A percentile compares a stretch with the other conserved stretches of the same genome.
Evolutionary conservation across 2,797 vertebrate species (phyloP).

Genomic region (Sarcoramphus papa): DNA sequence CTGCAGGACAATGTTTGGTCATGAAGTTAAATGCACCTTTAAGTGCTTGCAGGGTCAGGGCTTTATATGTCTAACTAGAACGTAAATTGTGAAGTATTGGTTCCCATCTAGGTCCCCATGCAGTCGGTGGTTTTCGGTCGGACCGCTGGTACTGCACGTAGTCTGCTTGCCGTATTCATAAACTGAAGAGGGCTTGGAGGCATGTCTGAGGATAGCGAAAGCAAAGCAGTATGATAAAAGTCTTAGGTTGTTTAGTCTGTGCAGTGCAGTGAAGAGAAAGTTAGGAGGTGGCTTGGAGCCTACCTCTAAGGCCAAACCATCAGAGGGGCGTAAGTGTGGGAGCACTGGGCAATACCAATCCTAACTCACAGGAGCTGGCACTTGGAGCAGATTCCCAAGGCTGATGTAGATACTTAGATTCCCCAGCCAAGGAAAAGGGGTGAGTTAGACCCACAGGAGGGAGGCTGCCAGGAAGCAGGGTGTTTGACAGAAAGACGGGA

Average conservation of each 20-base stretch:
- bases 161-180: not conserved
- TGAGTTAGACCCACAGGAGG: fast-evolving
- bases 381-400: not conserved
- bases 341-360: fast-evolving
- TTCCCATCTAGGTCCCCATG: not conserved
- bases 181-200: not conserved
- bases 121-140: fast-evolving
- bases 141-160: not conserved
- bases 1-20: not conserved
- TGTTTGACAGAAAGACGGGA: not conserved
- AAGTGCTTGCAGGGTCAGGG: not conserved
- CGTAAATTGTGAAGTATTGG: not conserved
- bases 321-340: not conserved
- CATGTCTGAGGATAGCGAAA: not conserved
- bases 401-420: not conserved
- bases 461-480: not conserved
- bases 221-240: not conserved
- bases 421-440: not conserved
- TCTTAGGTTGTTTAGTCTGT: not conserved
- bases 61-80: not conserved
- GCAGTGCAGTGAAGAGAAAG: not conserved
- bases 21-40: not conserved
- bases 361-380: not conserved
- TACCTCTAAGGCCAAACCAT: not conserved
- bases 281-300: not conserved